These are phyloP conservation scores for Zosterops hypoxanthus DNA, from an alignment of 2,113 vertebrate species.

Conservation along the genomic window DNA sequence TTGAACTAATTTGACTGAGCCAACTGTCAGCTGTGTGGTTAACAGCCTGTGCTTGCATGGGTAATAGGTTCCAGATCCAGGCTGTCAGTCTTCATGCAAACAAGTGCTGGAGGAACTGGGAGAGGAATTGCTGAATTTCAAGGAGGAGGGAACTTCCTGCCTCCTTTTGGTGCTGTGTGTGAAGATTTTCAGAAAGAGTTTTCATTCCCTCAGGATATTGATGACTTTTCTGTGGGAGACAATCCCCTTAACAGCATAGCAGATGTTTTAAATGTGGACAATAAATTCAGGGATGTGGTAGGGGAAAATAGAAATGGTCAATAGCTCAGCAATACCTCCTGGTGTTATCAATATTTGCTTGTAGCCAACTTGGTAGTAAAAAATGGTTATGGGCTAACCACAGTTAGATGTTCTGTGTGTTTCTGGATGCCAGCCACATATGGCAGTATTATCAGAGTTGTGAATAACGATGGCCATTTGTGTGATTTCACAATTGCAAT, in stretches of 20 bases:
- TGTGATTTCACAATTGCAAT: neutral
- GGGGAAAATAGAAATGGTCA: neutral
- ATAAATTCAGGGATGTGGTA: neutral
- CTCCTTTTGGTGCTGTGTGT: neutral
- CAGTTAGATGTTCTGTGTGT: neutral
- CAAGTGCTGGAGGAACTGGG: slow-evolving; percentile 3
- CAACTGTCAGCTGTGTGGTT: slow-evolving; percentile 41
- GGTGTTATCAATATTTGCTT: neutral
- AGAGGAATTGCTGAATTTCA: neutral
- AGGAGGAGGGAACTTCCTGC: slow-evolving; percentile 7
- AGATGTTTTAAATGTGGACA: neutral
- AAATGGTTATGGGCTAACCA: neutral
- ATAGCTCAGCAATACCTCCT: neutral
- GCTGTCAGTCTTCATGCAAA: slow-evolving; percentile 1
- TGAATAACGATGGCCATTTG: neutral
- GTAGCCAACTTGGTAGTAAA: neutral
- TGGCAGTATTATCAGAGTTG: neutral
- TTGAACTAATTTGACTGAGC: neutral
- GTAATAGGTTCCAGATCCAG: slow-evolving; percentile 60
- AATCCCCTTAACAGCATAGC: neutral
- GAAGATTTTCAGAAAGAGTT: neutral
- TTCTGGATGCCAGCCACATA: neutral
- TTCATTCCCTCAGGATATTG: neutral
- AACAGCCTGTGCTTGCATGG: slow-evolving; percentile 25
- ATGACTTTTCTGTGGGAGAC: neutral